Evolutionary conservation across 1,140 invertebrate genomes (phyloP).

Genomic region (Trachymyrmex cornetzi): DNA sequence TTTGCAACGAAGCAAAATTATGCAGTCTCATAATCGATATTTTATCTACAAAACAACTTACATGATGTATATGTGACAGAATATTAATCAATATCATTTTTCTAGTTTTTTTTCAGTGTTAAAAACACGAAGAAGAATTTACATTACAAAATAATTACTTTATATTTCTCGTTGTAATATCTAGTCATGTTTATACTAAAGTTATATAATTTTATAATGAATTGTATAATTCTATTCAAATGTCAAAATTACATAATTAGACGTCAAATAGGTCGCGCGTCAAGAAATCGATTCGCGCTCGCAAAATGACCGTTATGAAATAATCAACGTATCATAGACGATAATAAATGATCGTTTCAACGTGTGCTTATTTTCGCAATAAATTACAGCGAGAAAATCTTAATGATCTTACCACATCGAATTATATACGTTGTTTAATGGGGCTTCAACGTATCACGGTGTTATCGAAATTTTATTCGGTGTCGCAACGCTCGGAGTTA

Average conservation of each 20-base stretch:
- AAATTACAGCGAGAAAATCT: slow-evolving; percentile 40
- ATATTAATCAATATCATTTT: neutral
- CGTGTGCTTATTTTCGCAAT: neutral
- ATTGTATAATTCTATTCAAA: slow-evolving; percentile 21
- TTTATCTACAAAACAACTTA: neutral
- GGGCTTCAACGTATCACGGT: neutral
- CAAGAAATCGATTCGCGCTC: slow-evolving; percentile 17
- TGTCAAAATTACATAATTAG: neutral
- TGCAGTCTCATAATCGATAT: neutral
- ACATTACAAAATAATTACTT: neutral
- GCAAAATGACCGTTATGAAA: slow-evolving; percentile 28
- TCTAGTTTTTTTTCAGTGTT: neutral
- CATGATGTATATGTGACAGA: neutral
- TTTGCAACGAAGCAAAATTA: neutral
- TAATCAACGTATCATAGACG: slow-evolving; percentile 16
- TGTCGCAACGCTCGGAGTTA: slow-evolving; percentile 37
- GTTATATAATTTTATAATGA: slow-evolving; percentile 1
- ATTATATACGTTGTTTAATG: slow-evolving; percentile 42
- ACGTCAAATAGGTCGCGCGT: neutral
- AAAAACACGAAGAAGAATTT: neutral
- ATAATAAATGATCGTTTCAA: slow-evolving; percentile 28
- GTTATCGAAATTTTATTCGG: slow-evolving; percentile 62
- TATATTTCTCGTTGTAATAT: neutral
- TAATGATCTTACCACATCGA: slow-evolving; percentile 4
- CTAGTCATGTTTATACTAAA: too few species aligned